These are phyloP conservation scores for Microtus oregoni DNA, from an alignment of 2,113 vertebrate species.

Conservation along the genomic window DNA sequence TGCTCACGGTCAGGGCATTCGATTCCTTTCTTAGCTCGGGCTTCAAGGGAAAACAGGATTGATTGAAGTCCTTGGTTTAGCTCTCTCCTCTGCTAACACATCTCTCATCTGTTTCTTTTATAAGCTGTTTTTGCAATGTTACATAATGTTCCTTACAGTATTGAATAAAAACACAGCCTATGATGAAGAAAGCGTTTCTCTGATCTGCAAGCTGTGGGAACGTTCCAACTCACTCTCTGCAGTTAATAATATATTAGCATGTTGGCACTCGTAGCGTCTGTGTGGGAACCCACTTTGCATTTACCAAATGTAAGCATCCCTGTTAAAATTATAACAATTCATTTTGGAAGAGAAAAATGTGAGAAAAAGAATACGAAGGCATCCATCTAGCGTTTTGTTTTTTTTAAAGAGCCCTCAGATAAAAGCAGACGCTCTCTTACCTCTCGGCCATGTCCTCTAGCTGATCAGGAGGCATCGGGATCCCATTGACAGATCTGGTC, in stretches of 20 bases:
- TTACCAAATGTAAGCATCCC: conserved; percentile 30
- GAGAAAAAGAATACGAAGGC: not conserved
- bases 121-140: conserved; percentile 82
- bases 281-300: conserved; percentile 35
- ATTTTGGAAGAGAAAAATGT: conserved; percentile 54
- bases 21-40: conserved; percentile 54
- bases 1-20: conserved; percentile 37
- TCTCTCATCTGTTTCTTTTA: conserved; percentile 80
- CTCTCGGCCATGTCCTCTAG: conserved; percentile 98
- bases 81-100: conserved; percentile 82
- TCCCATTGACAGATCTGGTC: conserved; percentile 95
- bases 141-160: conserved; percentile 84
- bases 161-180: conserved; percentile 79
- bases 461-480: conserved; percentile 96
- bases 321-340: conserved; percentile 23
- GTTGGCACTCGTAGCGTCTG: conserved; percentile 46
- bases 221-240: conserved; percentile 57
- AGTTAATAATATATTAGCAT: conserved; percentile 59
- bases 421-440: conserved; percentile 85
- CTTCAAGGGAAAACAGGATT: conserved; percentile 68
- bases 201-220: conserved; percentile 67
- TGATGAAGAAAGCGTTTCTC: conserved; percentile 72
- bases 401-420: conserved; percentile 46
- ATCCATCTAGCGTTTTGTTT: conserved; percentile 22
- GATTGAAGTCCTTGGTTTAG: conserved; percentile 67